Evolutionary conservation across 2,113 vertebrate genomes (phyloP).

Genomic region (Tringa solitaria): DNA sequence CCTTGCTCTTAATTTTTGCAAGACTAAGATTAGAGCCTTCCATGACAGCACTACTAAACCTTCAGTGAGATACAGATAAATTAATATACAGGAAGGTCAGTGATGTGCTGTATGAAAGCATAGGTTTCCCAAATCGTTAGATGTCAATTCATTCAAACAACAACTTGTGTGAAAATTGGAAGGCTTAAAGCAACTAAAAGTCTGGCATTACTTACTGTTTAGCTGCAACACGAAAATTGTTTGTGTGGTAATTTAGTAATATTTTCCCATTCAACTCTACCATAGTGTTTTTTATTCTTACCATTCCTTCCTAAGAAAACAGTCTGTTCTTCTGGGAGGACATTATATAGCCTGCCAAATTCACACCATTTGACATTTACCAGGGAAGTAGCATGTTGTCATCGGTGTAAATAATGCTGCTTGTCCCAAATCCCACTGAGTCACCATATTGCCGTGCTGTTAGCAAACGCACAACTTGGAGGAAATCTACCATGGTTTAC

Average conservation of each 20-base stretch:
- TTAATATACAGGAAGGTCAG: neutral
- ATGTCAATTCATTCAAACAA: neutral
- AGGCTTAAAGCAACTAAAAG: constrained; percentile 13
- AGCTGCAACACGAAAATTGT: constrained; percentile 11
- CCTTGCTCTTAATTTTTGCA: neutral
- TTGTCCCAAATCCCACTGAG: constrained; percentile 47
- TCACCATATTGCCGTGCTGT: constrained; percentile 40
- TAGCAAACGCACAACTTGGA: constrained; percentile 48
- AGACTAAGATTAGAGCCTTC: neutral
- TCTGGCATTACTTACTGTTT: constrained; percentile 21
- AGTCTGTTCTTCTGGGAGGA: constrained; percentile 70
- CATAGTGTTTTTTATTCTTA: constrained; percentile 45
- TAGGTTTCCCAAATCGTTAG: neutral
- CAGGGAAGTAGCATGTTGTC: constrained; percentile 74
- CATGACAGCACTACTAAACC: neutral
- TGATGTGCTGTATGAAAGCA: neutral
- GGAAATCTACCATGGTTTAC: constrained; percentile 1
- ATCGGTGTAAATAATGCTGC: constrained; percentile 74
- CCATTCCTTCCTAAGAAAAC: constrained; percentile 67
- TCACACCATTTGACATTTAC: constrained; percentile 73
- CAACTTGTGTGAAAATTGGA: neutral
- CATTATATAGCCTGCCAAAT: constrained; percentile 68
- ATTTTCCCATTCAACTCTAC: constrained; percentile 46
- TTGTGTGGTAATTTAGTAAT: constrained; percentile 45
- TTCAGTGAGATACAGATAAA: neutral